These are phyloP conservation scores for Hippoglossus hippoglossus DNA, from an alignment of 2,797 vertebrate genomes.

Conservation along the genomic window DNA sequence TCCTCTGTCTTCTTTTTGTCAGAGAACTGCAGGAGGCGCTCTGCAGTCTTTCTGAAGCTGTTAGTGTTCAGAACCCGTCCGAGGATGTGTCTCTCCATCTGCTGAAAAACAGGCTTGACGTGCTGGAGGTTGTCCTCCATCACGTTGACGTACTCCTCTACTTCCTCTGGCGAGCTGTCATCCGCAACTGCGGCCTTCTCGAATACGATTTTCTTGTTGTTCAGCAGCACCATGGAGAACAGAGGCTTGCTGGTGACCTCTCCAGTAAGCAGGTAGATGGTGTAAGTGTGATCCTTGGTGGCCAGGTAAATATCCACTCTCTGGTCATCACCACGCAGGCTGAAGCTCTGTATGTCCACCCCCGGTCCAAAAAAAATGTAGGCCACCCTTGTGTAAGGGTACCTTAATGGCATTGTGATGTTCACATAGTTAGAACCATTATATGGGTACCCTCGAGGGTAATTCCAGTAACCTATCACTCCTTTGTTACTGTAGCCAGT, in stretches of 20 bases:
- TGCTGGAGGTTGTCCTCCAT: constrained; percentile 93
- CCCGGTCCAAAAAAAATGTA: constrained; percentile 95
- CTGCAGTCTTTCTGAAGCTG: constrained; percentile 91
- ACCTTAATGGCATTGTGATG: constrained; percentile 90
- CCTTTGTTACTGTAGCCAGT: constrained; percentile 90
- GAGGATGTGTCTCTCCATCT: constrained; percentile 93
- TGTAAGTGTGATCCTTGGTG: constrained; percentile 89
- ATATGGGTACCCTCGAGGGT: constrained; percentile 93
- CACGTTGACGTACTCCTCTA: constrained; percentile 87
- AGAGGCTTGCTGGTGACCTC: constrained; percentile 86
- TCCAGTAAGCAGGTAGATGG: constrained; percentile 89
- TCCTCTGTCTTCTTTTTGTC: constrained; percentile 93
- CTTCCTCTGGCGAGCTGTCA: constrained; percentile 82
- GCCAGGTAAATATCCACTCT: constrained; percentile 91
- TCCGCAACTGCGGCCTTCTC: constrained; percentile 80
- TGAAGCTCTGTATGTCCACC: constrained; percentile 92
- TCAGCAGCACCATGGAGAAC: constrained; percentile 91
- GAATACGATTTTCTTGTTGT: constrained; percentile 91
- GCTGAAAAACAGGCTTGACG: constrained; percentile 95
- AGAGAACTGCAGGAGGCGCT: constrained; percentile 91
- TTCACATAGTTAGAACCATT: constrained; percentile 97
- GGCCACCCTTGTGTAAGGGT: constrained; percentile 89
- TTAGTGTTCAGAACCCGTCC: constrained; percentile 91
- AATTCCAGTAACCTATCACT: constrained; percentile 87
- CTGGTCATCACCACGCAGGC: constrained; percentile 88